Base-by-base conservation (phyloP, 2,888 invertebrate genomes). In the Drosophila mayaguana region DNA sequence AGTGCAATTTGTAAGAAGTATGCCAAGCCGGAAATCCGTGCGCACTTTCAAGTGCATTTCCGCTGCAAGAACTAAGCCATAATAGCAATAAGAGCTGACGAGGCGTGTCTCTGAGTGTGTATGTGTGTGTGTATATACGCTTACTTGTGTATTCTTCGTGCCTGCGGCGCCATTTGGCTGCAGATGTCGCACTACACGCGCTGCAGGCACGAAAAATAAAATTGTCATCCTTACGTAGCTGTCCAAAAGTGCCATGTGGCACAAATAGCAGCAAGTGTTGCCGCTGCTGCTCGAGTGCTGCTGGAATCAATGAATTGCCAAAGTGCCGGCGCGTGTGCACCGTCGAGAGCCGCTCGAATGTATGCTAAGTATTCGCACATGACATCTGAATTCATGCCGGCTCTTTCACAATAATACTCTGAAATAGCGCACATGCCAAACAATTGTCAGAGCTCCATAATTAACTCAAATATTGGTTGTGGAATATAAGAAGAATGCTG, bases 31-130 rank as follows among this genome's bases (percentile, higher is more conserved):
- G 85, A 84, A 88, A 82, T 84, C 78, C 81, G 71, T 79, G 79
- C 71, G 63, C 81, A 73, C 67, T 74, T 82, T 84, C 74, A 72
- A 87, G 73, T 85, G 85, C 88, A 83, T 83, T 88, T 85, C 84
- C 88, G 80, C 68, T 55, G 42, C 76, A 64, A 64, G 64, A 69
- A 32, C 56, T 48, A 34, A 72, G 42, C 48, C 53, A 18, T 50
- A 48, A 25, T 22, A 53, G 48, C 46, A 61, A 36, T 45, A 51
- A 40, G 36, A 50, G 32, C 45, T 25, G 54, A 40, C 38, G 9
- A 34, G 20, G 32, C 8, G 48, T 25, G 25, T n/a, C 20, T 14
- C 5, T 20, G 9, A 11, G 43, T 40, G 14, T 28, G 28, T 38
- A 7, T 14, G 14, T 36, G 14, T 36, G 14, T 36, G 14, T n/a